Conservation (phyloP, 2,797 vertebrate genomes). For the Sparus aurata region DNA sequence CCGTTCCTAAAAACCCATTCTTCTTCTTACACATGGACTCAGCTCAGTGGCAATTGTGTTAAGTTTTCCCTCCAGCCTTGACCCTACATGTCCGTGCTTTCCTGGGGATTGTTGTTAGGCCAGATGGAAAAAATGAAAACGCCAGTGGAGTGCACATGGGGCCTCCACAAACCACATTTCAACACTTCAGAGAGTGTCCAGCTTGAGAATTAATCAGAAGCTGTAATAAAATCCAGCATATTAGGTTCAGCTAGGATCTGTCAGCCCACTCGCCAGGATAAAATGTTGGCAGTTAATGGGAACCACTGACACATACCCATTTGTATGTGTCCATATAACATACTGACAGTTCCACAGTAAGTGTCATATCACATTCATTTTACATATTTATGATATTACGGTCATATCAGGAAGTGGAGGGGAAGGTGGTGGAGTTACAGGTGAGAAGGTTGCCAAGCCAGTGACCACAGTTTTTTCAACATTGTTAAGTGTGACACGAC, state of each 20-base stretch:
- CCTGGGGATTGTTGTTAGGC: constrained; percentile 71
- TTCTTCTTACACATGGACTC: constrained; percentile 16
- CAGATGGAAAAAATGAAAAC: constrained; percentile 73
- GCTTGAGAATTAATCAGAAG: constrained; percentile 63
- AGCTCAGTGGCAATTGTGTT: constrained; percentile 40
- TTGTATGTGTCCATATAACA: too few species aligned
- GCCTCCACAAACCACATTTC: constrained; percentile 55
- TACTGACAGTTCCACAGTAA: too few species aligned
- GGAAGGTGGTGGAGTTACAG: too few species aligned
- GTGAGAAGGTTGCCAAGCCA: too few species aligned
- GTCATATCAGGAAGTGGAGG: too few species aligned
- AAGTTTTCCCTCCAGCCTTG: constrained; percentile 58
- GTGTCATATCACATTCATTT: too few species aligned
- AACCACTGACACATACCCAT: too few species aligned
- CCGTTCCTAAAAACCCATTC: constrained; percentile 10
- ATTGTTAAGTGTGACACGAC: too few species aligned
- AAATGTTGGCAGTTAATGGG: too few species aligned
- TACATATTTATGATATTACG: too few species aligned
- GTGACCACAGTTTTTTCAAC: too few species aligned
- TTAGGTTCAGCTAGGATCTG: constrained; percentile 22
- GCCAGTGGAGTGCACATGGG: constrained; percentile 62
- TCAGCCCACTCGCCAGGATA: too few species aligned
- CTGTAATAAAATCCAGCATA: constrained; percentile 49
- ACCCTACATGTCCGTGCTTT: constrained; percentile 57
- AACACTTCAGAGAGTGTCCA: constrained; percentile 52